Base-by-base conservation (phyloP, 2,113 vertebrate genomes). In the Salminus brasiliensis region DNA sequence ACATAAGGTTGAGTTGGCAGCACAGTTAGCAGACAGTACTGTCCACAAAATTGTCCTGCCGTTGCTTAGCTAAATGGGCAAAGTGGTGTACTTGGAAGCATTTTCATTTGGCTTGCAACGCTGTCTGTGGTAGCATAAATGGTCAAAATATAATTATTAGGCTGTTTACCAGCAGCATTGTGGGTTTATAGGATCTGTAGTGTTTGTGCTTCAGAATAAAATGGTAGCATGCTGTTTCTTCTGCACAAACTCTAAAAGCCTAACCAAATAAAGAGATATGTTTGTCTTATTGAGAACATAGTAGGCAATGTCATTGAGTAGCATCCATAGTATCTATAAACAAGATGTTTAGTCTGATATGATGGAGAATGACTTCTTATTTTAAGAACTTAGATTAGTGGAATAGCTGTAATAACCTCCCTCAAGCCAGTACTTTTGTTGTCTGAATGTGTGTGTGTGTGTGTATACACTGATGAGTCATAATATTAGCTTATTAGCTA, bases 121-220 rank as follows among this genome's bases (percentile, higher is more conserved):
- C 65, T 69, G 6, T 41, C 53, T 21, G 47, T 30, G 34, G 13
- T 21, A 5, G 29, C 23, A 5, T 32, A 3, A 85, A 79, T 83
- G 41, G n/a, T 29, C 62, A 1, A 39, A 66, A 29, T 78, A 78
- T 78, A 78, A 71, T 76, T 52, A 66, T 66, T 53, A 11, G 30
- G 1, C 62, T 76, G 52, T 66, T 76, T 66, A 47, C 43, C 62
- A 67, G 45, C 74, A 52, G 13, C 45, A 53, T 39, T 12, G 13
- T 52, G 21, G 41, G 59, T 59, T 73, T 73, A n/a, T 63, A 49
- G 72, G 82, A 78, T 72, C 36, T 69, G 73, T 79, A 11, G 41
- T 43, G 41, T 43, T 11, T 43, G 41, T 10, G 9, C 41, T 43
- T 43, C 41, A 43, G 41, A 43, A 8, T 43, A 15, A 15, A 45